Evolutionary conservation across 2,888 invertebrate genomes (phyloP).

Genomic region (Tipula confusa): DNA sequence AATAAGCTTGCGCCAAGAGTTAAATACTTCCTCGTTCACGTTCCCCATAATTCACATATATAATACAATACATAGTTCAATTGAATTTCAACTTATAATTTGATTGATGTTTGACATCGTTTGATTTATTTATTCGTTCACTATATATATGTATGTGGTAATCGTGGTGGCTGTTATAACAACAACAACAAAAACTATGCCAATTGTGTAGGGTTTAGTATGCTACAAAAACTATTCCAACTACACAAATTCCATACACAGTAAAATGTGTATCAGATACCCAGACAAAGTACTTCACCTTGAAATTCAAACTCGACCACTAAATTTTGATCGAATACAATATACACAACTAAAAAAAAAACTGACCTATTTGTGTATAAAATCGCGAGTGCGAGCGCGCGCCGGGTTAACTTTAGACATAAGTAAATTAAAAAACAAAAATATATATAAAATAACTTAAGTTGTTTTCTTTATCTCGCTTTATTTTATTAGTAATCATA

Average conservation of each 20-base stretch:
- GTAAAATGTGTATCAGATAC: neutral
- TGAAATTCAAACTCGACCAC: neutral
- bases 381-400: neutral
- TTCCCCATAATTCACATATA: neutral
- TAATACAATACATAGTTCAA: neutral
- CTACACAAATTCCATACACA: neutral
- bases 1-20: neutral
- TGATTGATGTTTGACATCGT: neutral
- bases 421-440: no score
- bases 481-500: neutral
- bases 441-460: neutral
- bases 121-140: neutral
- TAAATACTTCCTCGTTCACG: neutral
- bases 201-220: conserved; percentile 13
- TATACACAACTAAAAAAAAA: neutral
- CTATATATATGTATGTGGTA: neutral
- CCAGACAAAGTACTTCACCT: neutral
- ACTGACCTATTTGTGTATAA: conserved; percentile 9
- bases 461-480: neutral
- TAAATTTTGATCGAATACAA: neutral
- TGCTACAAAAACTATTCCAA: neutral
- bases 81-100: neutral
- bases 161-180: neutral
- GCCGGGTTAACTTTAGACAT: neutral
- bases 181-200: neutral